Percentiles rank a stretch among this genome's conserved stretches.
phyloP scores from a whole-genome alignment of 2,797 vertebrate species.

The Cryptoblepharus egeriae region DNA sequence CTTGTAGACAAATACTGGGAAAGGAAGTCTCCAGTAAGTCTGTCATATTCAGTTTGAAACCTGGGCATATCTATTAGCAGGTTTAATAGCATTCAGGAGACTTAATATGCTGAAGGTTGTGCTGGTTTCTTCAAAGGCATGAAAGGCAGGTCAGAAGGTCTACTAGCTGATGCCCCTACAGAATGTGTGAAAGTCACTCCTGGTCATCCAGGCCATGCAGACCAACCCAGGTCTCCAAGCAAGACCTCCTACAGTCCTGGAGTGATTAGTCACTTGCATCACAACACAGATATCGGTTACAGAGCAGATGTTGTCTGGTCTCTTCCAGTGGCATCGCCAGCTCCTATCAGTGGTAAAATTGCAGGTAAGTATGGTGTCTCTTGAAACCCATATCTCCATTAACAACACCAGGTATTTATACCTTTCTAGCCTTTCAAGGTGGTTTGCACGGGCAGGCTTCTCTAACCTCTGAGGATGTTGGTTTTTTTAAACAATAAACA shows the following conservation, averaged over 20 bases:
- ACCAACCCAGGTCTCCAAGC: constrained; percentile 1
- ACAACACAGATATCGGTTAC: constrained; percentile 42
- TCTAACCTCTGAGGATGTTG: too few species aligned
- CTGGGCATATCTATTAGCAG: background rate
- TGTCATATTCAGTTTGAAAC: background rate
- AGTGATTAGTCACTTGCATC: constrained; percentile 81
- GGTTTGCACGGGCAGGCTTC: too few species aligned
- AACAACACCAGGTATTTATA: too few species aligned
- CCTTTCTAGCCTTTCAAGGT: too few species aligned
- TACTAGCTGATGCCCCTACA: background rate
- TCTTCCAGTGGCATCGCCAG: constrained; percentile 14
- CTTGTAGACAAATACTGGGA: background rate
- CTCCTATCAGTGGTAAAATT: constrained; percentile 83
- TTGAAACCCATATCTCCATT: background rate
- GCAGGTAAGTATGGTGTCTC: constrained; percentile 78
- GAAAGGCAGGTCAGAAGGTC: constrained; percentile 10
- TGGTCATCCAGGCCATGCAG: constrained; percentile 4
- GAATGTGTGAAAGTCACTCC: background rate
- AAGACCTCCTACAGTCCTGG: constrained; percentile 45
- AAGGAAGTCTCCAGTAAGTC: background rate
- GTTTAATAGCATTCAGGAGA: accelerated
- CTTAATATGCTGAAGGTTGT: background rate
- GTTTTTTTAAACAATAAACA: too few species aligned
- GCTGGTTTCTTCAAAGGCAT: constrained; percentile 18
- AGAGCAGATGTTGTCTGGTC: constrained; percentile 47